phyloP scores from a whole-genome alignment of 2,888 invertebrate species.

The Incurvaria masculella region DNA sequence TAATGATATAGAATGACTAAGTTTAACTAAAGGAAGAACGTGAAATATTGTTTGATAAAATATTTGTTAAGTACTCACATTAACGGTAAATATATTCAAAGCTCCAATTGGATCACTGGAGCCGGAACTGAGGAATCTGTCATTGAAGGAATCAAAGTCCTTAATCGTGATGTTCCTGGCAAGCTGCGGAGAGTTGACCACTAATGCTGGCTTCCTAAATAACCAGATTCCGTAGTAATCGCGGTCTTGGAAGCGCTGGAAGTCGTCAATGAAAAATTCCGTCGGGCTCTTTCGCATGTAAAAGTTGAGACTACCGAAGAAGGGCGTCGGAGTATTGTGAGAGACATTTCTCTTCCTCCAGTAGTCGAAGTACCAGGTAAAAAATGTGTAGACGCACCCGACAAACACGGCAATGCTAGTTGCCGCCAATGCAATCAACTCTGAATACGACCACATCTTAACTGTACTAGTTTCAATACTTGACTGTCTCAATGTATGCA shows the following conservation, averaged over 20 bases:
- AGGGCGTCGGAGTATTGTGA: constrained; percentile 20
- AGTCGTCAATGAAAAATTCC: constrained; percentile 26
- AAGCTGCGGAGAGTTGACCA: constrained; percentile 30
- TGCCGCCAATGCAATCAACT: too few species aligned
- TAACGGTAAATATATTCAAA: constrained; percentile 27
- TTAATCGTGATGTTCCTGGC: constrained; percentile 29
- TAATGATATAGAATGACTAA: too few species aligned
- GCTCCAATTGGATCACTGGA: constrained; percentile 28
- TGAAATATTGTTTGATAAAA: too few species aligned
- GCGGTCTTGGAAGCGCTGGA: constrained; percentile 18
- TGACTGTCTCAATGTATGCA: too few species aligned
- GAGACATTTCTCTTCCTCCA: constrained; percentile 26
- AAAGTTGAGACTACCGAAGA: constrained; percentile 27
- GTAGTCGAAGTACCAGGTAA: constrained; percentile 12
- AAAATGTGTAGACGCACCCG: background rate
- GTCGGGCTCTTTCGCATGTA: constrained; percentile 16
- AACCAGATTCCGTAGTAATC: constrained; percentile 36
- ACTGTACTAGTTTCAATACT: too few species aligned
- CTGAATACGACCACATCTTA: too few species aligned
- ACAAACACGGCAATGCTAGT: too few species aligned
- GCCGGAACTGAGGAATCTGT: constrained; percentile 27
- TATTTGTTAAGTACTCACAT: too few species aligned
- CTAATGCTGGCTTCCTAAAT: constrained; percentile 34
- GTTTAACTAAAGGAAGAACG: too few species aligned
- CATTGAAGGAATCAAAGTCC: constrained; percentile 28